Percentiles rank a stretch among this genome's conserved stretches.
phyloP scores from a whole-genome alignment of 2,797 vertebrate species.

The Gallinago nigripennis region DNA sequence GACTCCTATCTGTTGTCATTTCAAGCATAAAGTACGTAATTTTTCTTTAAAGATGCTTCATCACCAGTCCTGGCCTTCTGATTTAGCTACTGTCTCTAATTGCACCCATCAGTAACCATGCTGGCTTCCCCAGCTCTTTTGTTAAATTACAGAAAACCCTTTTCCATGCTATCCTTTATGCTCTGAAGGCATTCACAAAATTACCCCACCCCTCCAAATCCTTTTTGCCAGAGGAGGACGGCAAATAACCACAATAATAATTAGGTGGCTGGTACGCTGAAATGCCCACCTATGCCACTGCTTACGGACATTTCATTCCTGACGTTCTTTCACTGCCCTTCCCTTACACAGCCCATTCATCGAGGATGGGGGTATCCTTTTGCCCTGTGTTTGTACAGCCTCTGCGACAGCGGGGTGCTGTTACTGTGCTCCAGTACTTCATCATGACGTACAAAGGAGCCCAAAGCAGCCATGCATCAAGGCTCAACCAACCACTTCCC shows the following conservation, averaged over 20 bases:
- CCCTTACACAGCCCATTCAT: not conserved
- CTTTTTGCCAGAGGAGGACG: not conserved
- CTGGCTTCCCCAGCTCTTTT: not conserved
- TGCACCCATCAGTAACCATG: not conserved
- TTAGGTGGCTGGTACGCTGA: no score
- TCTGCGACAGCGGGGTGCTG: rapidly evolving
- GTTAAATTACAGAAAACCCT: not conserved
- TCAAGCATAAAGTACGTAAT: not conserved
- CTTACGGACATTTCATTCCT: not conserved
- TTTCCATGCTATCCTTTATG: not conserved
- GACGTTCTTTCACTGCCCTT: not conserved
- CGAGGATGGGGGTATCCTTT: not conserved
- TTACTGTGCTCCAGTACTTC: rapidly evolving
- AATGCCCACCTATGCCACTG: not conserved
- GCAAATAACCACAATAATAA: not conserved
- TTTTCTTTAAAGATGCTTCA: not conserved
- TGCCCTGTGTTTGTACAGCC: not conserved
- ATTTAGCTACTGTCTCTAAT: not conserved
- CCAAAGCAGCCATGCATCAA: no score
- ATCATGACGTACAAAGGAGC: not conserved
- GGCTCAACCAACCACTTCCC: not conserved
- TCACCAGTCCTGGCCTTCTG: not conserved
- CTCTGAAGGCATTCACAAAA: not conserved
- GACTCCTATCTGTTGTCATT: not conserved
- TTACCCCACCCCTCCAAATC: not conserved